These are phyloP conservation scores for Cerastis leucographa DNA, from an alignment of 2,888 invertebrate species.

Conservation along the genomic window DNA sequence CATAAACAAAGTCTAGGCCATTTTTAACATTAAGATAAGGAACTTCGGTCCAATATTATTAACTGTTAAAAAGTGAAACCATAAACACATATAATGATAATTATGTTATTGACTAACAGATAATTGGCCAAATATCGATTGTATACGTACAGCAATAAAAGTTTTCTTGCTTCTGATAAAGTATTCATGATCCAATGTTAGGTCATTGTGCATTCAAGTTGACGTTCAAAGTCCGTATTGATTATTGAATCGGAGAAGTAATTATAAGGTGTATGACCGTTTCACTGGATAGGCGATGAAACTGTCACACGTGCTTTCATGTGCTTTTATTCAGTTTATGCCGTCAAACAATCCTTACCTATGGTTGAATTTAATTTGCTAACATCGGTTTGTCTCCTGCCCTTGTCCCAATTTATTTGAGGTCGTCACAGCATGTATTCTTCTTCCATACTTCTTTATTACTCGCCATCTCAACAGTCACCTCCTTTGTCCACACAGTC, in stretches of 20 bases:
- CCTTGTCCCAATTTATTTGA: neutral
- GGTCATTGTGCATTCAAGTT: slow-evolving; percentile 1
- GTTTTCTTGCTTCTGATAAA: neutral
- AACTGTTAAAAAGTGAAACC: too few species aligned
- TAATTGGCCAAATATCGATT: neutral
- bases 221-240: slow-evolving; percentile 8
- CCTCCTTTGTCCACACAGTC: neutral
- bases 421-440: neutral
- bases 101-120: neutral
- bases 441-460: neutral
- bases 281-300: neutral
- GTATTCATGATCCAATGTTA: neutral
- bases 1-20: too few species aligned
- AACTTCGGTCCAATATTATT: too few species aligned
- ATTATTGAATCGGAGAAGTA: neutral
- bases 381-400: neutral
- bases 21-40: too few species aligned
- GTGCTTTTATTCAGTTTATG: too few species aligned
- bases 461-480: neutral
- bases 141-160: neutral
- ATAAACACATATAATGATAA: neutral
- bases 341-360: neutral
- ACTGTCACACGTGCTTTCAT: neutral
- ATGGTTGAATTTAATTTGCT: neutral
- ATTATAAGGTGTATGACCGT: too few species aligned